Evolutionary conservation across 2,797 vertebrate genomes (phyloP).

Genomic region (Hoplostethus mediterraneus): DNA sequence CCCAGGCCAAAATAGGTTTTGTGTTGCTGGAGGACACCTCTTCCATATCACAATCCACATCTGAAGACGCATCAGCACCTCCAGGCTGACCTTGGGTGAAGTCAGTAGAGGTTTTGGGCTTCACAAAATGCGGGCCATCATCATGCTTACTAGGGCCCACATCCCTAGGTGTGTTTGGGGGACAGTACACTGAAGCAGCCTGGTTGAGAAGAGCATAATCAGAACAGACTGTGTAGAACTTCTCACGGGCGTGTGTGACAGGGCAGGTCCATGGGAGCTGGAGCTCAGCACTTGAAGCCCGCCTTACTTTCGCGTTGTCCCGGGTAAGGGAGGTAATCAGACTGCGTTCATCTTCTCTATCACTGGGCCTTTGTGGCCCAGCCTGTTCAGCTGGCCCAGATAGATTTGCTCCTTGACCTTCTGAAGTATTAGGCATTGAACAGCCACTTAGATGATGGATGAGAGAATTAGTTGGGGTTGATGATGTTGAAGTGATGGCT

Average conservation of each 20-base stretch:
- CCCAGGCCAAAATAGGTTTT: slow-evolving; percentile 94
- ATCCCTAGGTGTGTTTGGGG: slow-evolving; percentile 82
- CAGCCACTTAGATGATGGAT: slow-evolving; percentile 53
- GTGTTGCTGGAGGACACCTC: slow-evolving; percentile 81
- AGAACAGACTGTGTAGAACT: slow-evolving; percentile 98
- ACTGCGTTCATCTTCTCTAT: slow-evolving; percentile 64
- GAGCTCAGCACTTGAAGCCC: slow-evolving; percentile 88
- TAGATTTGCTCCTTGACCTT: slow-evolving; percentile 87
- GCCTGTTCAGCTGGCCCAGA: slow-evolving; percentile 82
- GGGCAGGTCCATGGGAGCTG: slow-evolving; percentile 95
- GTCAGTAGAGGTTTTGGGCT: slow-evolving; percentile 76
- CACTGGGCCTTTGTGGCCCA: slow-evolving; percentile 75
- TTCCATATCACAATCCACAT: slow-evolving; percentile 88
- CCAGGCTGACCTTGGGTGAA: slow-evolving; percentile 77
- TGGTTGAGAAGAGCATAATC: slow-evolving; percentile 98
- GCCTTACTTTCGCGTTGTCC: slow-evolving; percentile 77
- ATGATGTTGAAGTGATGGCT: slow-evolving; percentile 11
- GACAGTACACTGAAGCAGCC: slow-evolving; percentile 89
- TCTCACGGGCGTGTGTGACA: slow-evolving; percentile 96
- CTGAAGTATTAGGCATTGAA: slow-evolving; percentile 95
- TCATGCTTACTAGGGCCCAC: slow-evolving; percentile 75
- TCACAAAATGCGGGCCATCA: slow-evolving; percentile 74
- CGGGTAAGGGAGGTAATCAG: slow-evolving; percentile 82
- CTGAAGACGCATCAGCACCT: slow-evolving; percentile 81
- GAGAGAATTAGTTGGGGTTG: slow-evolving; percentile 38